Conservation (phyloP, 2,113 vertebrate genomes). For the Oryzias celebensis region DNA sequence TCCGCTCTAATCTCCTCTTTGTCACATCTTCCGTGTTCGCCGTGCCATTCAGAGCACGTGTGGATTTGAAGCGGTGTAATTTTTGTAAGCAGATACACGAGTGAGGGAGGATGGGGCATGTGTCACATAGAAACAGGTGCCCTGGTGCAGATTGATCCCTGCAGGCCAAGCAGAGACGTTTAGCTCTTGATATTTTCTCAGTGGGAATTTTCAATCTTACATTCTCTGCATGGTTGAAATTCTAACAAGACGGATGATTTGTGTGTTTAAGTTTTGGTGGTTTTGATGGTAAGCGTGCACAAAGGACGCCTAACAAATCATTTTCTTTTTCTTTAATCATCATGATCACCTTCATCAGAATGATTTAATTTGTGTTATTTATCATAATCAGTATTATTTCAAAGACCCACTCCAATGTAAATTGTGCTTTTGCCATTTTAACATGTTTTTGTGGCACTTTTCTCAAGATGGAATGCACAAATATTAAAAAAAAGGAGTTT, state of each 20-base stretch:
- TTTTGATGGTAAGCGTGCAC: conserved; percentile 28
- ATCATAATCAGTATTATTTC: no score
- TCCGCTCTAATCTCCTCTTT: conserved; percentile 47
- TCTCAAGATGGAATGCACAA: no score
- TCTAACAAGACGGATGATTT: conserved; percentile 54
- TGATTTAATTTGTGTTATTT: no score
- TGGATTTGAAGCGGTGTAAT: conserved; percentile 60
- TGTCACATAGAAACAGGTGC: conserved; percentile 52
- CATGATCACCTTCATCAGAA: conserved; percentile 5
- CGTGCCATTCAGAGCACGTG: conserved; percentile 52
- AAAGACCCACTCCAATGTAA: no score
- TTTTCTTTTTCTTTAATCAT: neutral
- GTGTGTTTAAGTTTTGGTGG: conserved; percentile 30
- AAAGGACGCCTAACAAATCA: conserved; percentile 20
- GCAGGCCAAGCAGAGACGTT: conserved; percentile 60
- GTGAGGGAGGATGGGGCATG: conserved; percentile 43
- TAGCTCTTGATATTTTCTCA: conserved; percentile 60
- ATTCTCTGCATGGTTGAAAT: conserved; percentile 27
- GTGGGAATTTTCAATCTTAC: conserved; percentile 39
- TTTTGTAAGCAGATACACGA: conserved; percentile 55
- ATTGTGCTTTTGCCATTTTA: no score
- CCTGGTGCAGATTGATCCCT: conserved; percentile 61
- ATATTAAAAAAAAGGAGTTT: no score
- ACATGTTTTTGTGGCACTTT: no score
- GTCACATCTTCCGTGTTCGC: conserved; percentile 24